phyloP scores from a whole-genome alignment of 1,140 invertebrate species.

The Phthorimaea operculella region DNA sequence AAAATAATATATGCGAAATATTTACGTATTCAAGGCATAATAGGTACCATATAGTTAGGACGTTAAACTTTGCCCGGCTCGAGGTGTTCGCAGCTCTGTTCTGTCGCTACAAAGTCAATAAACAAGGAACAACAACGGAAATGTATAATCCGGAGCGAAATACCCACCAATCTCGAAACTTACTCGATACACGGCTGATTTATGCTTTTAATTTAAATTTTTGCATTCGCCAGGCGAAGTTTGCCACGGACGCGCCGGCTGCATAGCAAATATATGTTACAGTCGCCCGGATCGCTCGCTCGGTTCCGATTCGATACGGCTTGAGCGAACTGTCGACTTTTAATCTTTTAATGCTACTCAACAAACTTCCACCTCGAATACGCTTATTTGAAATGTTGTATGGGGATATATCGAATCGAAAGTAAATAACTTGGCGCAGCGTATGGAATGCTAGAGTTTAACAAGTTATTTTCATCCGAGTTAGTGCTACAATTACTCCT shows the following conservation, averaged over 20 bases:
- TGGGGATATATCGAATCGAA: conserved; percentile 19
- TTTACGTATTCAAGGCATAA: too few relatives aligned
- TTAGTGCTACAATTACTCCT: too few relatives aligned
- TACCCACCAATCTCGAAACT: conserved; percentile 62
- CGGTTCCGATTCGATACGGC: conserved; percentile 56
- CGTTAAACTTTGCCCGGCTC: too few relatives aligned
- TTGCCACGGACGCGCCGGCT: conserved; percentile 59
- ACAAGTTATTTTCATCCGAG: too few relatives aligned
- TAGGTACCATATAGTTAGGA: too few relatives aligned
- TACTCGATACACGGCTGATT: conserved; percentile 65
- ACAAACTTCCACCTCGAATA: conserved; percentile 52
- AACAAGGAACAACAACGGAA: conserved; percentile 27
- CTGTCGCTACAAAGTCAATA: conserved; percentile 1
- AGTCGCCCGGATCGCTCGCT: conserved; percentile 46
- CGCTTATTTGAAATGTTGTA: conserved; percentile 27
- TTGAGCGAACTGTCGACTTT: conserved; percentile 59
- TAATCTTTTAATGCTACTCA: conserved; percentile 67
- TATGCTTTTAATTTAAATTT: conserved; percentile 69
- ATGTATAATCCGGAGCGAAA: conserved; percentile 45
- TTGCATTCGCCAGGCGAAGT: conserved; percentile 65
- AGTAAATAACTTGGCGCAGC: too few relatives aligned
- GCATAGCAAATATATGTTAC: conserved; percentile 63
- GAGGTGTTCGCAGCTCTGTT: not conserved
- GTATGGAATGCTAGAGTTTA: too few relatives aligned
- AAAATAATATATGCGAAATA: too few relatives aligned